Conservation (phyloP, 2,797 vertebrate species). For the Phrynocephalus forsythii region DNA sequence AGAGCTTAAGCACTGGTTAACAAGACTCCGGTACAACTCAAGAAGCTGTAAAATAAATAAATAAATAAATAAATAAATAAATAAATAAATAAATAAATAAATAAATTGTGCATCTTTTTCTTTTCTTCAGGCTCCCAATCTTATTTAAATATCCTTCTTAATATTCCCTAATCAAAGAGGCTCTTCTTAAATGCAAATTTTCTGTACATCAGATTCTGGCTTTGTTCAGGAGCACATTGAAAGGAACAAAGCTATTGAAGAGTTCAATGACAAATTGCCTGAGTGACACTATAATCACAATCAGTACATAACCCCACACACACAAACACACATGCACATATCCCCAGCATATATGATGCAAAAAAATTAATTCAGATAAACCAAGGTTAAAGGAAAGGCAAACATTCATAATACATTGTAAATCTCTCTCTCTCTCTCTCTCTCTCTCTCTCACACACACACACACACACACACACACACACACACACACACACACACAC, state of each 20-base stretch:
- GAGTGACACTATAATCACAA: background rate
- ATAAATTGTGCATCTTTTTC: constrained; percentile 18
- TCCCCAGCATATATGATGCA: background rate
- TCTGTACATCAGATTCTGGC: constrained; percentile 6
- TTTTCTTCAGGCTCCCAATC: constrained; percentile 24
- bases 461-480: background rate
- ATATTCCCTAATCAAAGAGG: constrained; percentile 44
- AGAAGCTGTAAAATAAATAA: constrained; percentile 52
- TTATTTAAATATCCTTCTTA: constrained; percentile 36
- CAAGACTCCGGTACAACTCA: constrained; percentile 56
- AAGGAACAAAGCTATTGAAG: constrained; percentile 16
- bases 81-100: constrained; percentile 23
- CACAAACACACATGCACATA: too few species aligned
- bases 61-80: too few species aligned
- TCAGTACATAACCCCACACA: background rate
- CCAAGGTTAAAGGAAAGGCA: background rate
- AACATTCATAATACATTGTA: background rate
- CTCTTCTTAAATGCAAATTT: constrained; percentile 25
- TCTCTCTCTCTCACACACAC: too few species aligned
- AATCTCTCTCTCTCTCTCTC: background rate
- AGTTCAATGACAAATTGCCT: constrained; percentile 27
- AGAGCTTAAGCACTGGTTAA: constrained; percentile 63
- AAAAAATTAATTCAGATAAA: background rate
- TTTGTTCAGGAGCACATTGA: constrained; percentile 33
- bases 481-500: too few species aligned